Percentiles rank a stretch among this genome's conserved stretches.
Evolutionary conservation across 1,140 invertebrate genomes (phyloP).

Genomic region (Macrobrachium nipponense): DNA sequence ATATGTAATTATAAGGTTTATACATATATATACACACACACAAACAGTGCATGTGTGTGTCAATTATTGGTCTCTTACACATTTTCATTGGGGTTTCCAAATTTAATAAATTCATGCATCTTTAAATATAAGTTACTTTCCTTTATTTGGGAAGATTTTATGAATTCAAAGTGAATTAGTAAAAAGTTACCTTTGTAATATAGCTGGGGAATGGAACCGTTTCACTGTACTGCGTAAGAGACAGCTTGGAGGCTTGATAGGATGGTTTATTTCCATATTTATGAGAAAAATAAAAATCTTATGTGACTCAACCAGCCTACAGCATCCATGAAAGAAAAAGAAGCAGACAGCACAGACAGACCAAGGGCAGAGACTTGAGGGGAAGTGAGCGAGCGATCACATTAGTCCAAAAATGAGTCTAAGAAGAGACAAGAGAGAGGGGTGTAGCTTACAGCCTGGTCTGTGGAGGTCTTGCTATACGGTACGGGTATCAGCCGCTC

Average conservation of each 20-base stretch:
- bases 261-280: slow-evolving; percentile 43
- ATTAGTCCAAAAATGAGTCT: slow-evolving; percentile 65
- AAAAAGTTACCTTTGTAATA: slow-evolving; percentile 50
- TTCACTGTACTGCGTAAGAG: slow-evolving; percentile 64
- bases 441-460: slow-evolving; percentile 95
- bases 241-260: slow-evolving; percentile 61
- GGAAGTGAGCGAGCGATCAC: slow-evolving; percentile 66
- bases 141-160: slow-evolving; percentile 49
- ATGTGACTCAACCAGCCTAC: slow-evolving; percentile 60
- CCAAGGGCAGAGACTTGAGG: slow-evolving; percentile 64
- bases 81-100: slow-evolving; percentile 42
- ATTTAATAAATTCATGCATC: slow-evolving; percentile 45
- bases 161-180: slow-evolving; percentile 40
- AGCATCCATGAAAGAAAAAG: slow-evolving; percentile 64
- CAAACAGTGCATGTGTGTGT: too few relatives aligned
- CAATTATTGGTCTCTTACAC: slow-evolving; percentile 50
- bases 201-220: slow-evolving; percentile 55
- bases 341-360: slow-evolving; percentile 64
- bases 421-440: slow-evolving; percentile 67
- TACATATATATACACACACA: too few relatives aligned
- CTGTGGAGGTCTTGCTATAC: slow-evolving; percentile 99
- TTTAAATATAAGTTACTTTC: slow-evolving; percentile 51
- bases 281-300: slow-evolving; percentile 21
- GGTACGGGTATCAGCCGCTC: slow-evolving; percentile 98
- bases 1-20: too few relatives aligned